Evolutionary conservation across 2,797 vertebrate species (phyloP), one percentile per base, ranked within the genome.

Genomic region (Betta splendens): DNA sequence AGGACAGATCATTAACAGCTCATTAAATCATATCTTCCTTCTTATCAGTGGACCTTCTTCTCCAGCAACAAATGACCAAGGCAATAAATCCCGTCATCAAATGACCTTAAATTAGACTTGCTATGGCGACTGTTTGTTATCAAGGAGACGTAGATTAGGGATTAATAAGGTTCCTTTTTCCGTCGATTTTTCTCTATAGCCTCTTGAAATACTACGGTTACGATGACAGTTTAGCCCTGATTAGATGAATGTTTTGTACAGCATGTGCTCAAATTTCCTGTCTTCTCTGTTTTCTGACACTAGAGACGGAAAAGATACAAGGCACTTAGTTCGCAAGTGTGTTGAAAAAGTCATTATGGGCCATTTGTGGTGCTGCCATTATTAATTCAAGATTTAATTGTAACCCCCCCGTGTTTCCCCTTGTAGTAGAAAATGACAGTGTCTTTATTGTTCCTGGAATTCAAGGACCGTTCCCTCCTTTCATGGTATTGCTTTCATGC

Each of bases 11-110:
- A 88, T 91, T 89, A 86, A 76, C 62, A 66, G 67, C 77, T 89
- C 80, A 88, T 90, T 91, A 87, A 91, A 89, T 90, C 85, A 91
- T 88, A 88, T 81, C 71, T 80, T 63, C 66, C 47, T 62, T 82
- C 45, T 49, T 83, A 86, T 88, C 84, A 80, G 79, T 62, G 60
- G 66, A 51, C 38, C 60, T 42, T 72, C 59, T 49, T 29, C 53
- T 49, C 65, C 71, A 59, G 63, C 77, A 78, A 81, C 75, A 84
- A 79, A 82, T 77, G 64, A 61, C 28, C 37, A 60, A 70, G 76
- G 78, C 81, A 75, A 87, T 85, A 85, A 89, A 89, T 86, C 77
- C 62, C 53, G 44, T 76, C 70, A 78, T 84, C 73, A 83, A 71
- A 82, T 18, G 31, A 33, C 52, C 67, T 72, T 42, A 73, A 79